These are phyloP conservation scores for Myiozetetes cayanensis DNA, from an alignment of 2,113 vertebrate species.

Conservation along the genomic window DNA sequence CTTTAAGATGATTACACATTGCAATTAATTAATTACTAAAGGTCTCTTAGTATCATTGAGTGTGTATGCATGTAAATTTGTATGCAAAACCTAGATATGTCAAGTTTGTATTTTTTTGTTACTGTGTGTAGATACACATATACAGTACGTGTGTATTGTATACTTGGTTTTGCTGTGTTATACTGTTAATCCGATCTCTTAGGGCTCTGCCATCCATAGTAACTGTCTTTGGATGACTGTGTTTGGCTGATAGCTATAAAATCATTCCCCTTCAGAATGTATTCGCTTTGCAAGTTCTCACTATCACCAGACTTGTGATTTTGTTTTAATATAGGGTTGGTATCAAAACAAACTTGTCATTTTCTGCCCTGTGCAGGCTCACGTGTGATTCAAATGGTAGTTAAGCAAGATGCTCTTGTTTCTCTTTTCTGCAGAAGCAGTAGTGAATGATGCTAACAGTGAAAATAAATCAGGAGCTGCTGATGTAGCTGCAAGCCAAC, in stretches of 20 bases:
- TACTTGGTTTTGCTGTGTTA: neutral
- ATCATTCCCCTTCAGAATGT: neutral
- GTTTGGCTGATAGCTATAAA: neutral
- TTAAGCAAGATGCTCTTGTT: neutral
- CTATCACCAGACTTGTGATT: neutral
- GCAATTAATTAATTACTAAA: neutral
- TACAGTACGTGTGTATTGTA: neutral
- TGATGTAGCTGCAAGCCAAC: conserved; percentile 95
- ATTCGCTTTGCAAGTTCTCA: neutral
- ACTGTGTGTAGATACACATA: neutral
- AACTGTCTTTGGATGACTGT: neutral
- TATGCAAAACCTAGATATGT: neutral
- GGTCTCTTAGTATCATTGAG: neutral
- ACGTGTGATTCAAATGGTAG: neutral
- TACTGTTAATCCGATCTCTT: neutral
- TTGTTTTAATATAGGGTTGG: neutral
- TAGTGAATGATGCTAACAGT: conserved; percentile 91
- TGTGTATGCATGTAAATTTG: neutral
- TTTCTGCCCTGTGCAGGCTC: neutral
- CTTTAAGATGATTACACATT: neutral
- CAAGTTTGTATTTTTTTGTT: neutral
- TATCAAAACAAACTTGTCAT: neutral
- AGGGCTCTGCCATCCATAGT: neutral
- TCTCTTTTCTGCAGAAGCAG: conserved; percentile 82
- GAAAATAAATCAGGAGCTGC: conserved; percentile 93